Evolutionary conservation across 2,113 vertebrate species (phyloP), one percentile per base, ranked within the genome.

Genomic region (Chlamydotis undulata): DNA sequence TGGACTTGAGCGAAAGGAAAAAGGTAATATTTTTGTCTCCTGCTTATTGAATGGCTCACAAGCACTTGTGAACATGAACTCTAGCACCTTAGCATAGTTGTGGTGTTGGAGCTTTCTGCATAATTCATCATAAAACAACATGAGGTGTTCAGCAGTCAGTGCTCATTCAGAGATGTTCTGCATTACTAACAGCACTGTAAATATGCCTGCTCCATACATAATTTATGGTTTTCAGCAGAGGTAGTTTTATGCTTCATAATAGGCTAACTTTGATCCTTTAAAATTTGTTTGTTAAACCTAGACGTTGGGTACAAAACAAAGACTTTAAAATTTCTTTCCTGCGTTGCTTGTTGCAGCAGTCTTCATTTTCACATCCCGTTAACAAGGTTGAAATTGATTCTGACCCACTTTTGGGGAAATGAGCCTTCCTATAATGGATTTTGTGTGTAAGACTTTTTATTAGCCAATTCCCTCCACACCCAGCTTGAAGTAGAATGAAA

Each of bases 71-170:
- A 75, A 61, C 83, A 65, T 93, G 96, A 97, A 97, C 96, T 94
- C 93, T 57, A 96, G 79, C 84, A 96, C 95, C 92, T 95, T 86
- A 95, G 79, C 65, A 59, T 73, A 92, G 91, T 76, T 96, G 83
- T 95, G 84, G 45, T 81, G 50, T 37, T 89, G 90, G 73, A 89
- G 84, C 69, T 89, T 92, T 90, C 87, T 98, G 91, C 95, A 97
- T 97, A 98, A 98, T 97, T 98, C 94, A 98, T 98, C 91, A 95
- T 76, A 97, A 96, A 96, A 97, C 93, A 97, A 94, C 93, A 97
- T 24, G 89, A 97, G 52, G 53, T 69, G 87, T 95, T 97, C 88
- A 65, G 79, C 96, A 97, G 89, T 86, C 80, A 85, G 33, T 95
- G 74, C 94, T 97, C 79, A 92, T 95, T 96, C 96, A 94, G 79